A percentile compares a stretch with the other conserved stretches of the same genome.
These are phyloP conservation scores for Diprion similis DNA, from an alignment of 1,140 invertebrate genomes.

Conservation along the genomic window DNA sequence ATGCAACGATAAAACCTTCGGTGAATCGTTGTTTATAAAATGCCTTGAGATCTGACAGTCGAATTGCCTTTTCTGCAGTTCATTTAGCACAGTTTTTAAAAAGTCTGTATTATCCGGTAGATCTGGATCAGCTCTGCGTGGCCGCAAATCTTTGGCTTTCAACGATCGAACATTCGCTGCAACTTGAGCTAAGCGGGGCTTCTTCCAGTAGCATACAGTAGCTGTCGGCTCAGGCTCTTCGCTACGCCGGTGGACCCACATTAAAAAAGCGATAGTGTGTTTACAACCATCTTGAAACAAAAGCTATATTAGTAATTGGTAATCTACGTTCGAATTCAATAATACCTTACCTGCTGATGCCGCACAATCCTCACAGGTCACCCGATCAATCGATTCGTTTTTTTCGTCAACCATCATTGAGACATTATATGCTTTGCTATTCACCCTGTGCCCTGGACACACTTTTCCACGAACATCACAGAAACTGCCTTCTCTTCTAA, in stretches of 20 bases:
- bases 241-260: constrained; percentile 53
- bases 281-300: constrained; percentile 48
- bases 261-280: constrained; percentile 49
- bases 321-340: not conserved
- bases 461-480: too few relatives aligned
- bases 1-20: constrained; percentile 7
- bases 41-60: constrained; percentile 24
- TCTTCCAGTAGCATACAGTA: constrained; percentile 48
- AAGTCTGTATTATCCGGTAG: constrained; percentile 20
- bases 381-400: constrained; percentile 25
- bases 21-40: constrained; percentile 7
- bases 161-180: constrained; percentile 30
- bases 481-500: too few relatives aligned
- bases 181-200: constrained; percentile 26
- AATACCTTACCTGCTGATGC: constrained; percentile 23
- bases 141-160: constrained; percentile 25
- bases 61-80: constrained; percentile 18
- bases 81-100: constrained; percentile 17
- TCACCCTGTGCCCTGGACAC: constrained; percentile 30
- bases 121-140: constrained; percentile 8
- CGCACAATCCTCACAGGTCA: constrained; percentile 44
- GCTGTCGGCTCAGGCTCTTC: constrained; percentile 50
- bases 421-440: constrained; percentile 22
- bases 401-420: constrained; percentile 21
- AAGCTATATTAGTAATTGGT: constrained; percentile 4